Base-by-base conservation (phyloP, 1,140 invertebrate genomes). In the Akabosia matsudoensis region DNA sequence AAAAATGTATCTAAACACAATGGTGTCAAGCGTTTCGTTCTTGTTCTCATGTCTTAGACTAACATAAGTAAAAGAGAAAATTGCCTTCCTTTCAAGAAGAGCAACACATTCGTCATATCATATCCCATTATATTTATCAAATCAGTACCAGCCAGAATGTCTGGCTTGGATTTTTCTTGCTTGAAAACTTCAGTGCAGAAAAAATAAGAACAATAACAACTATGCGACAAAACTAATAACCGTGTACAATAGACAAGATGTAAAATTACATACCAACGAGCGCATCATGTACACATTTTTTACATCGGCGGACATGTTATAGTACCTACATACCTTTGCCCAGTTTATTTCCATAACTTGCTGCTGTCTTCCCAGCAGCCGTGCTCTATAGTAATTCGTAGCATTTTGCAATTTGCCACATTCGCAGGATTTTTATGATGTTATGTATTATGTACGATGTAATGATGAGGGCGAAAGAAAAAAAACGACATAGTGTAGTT, bases 331-430 rank as follows among this genome's bases (percentile, higher is more conserved):
- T n/a, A 51, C 45, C 45, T 61, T 61, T 61, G 14, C 24, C 4
- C 54, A 61, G 24, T 61, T 61, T 24, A 24, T 7, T 61, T 61
- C 3, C 13, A 61, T 22, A 7, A 61, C 54, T 14, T 22, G 37
- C 18, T 45, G 7, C 18, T 45, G 37, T 45, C 7, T 22, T 16
- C 7, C 7, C 24, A n/a, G 54, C 54, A 61, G 13, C n/a, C 24
- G 14, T 61, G 4, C n/a, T 7, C 54, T 61, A 7, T 22, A 61
- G 24, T 22, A 61, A 51, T 13, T n/a, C n/a, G n/a, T n/a, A 45
- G 18, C 37, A 61, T 13, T 10, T 61, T 61, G 54, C 54, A 61
- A 61, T 61, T 61, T 61, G 54, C 54, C 54, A 61, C 24, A n/a
- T 61, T 51, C n/a, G 45, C 45, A 14, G 24, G n/a, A 61, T 61